Evolutionary conservation across 1,140 invertebrate genomes (phyloP).

Genomic region (Trachelipus rathkii): DNA sequence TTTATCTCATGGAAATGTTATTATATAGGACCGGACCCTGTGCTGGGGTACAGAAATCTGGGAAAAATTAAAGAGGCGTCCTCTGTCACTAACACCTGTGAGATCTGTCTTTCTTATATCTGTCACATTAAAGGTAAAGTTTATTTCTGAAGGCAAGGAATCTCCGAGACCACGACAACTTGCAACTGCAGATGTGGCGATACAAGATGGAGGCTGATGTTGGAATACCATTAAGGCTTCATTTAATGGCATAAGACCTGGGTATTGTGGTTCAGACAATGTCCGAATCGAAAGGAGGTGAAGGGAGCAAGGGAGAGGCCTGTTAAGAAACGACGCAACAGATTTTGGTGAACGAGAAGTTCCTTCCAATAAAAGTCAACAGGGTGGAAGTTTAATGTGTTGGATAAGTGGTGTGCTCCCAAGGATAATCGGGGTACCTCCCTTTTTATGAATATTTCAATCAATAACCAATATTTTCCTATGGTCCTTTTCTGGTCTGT

Average conservation of each 20-base stretch:
- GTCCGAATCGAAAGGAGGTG: constrained; percentile 79
- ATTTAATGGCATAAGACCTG: constrained; percentile 67
- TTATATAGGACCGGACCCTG: too few species aligned
- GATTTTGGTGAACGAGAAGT: too few species aligned
- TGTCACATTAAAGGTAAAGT: constrained; percentile 36
- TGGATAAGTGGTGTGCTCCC: constrained; percentile 66
- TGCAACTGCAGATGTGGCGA: constrained; percentile 30
- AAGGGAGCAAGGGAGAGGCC: constrained; percentile 74
- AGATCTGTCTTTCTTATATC: constrained; percentile 19
- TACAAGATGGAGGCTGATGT: constrained; percentile 56
- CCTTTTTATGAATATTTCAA: constrained; percentile 46
- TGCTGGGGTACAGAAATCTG: too few species aligned
- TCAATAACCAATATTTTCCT: constrained; percentile 72
- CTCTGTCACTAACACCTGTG: not conserved
- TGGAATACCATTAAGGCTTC: constrained; percentile 74
- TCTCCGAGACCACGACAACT: constrained; percentile 38
- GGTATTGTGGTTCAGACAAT: constrained; percentile 61
- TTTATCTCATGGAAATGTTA: too few species aligned
- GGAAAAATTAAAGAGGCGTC: too few species aligned
- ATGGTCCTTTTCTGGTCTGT: constrained; percentile 75
- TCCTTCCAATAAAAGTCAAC: constrained; percentile 65
- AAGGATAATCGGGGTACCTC: constrained; percentile 61
- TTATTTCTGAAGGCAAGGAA: constrained; percentile 32
- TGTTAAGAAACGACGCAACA: constrained; percentile 57
- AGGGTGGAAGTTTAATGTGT: constrained; percentile 68